Base-by-base conservation (phyloP, 1,140 invertebrate genomes). In the Scylla paramamosain region DNA sequence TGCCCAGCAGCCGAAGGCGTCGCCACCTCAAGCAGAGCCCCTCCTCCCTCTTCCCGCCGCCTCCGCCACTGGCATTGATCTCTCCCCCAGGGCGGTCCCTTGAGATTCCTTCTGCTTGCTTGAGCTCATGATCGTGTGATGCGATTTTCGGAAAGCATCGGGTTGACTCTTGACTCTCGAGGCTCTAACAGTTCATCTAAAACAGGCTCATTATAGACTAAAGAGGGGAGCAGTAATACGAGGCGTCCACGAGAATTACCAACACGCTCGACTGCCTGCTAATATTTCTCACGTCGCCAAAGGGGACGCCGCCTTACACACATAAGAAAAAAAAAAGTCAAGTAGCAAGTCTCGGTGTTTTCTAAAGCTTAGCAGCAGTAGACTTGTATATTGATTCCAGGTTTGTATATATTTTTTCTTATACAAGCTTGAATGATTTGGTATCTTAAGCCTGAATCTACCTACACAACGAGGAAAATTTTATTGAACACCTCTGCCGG, bases 21-120 rank as follows among this genome's bases (percentile, higher is more conserved):
- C 67, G n/a, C 67, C 20, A 20, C 1, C 8, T 20, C n/a, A 12
- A 25, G 12, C 67, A 20, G 4, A 7, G 12, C 1, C n/a, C 67
- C 67, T 77, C n/a, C 67, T 77, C 67, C 67, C 20, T 20, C 20
- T 59, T 20, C 52, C 20, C 52, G 12, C 20, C 10, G 20, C 20
- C n/a, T 20, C 67, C 67, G 12, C 67, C 67, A 77, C 6, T 59
- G 25, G 20, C 25, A n/a, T 20, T 20, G 67, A 77, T 12, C 67
- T 20, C n/a, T 25, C n/a, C 67, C 8, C 16, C 67, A 20, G 25
- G 20, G 25, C 16, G 67, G 52, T 39, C 52, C 59, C 67, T 77
- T 77, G 67, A 77, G 25, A 77, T 77, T 77, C 67, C 67, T 77
- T 77, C 8, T 77, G 67, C 67, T 77, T 77, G 67, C 67, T 77